phyloP scores from a whole-genome alignment of 1,140 invertebrate genomes.

The Trinorchestia longiramus region DNA sequence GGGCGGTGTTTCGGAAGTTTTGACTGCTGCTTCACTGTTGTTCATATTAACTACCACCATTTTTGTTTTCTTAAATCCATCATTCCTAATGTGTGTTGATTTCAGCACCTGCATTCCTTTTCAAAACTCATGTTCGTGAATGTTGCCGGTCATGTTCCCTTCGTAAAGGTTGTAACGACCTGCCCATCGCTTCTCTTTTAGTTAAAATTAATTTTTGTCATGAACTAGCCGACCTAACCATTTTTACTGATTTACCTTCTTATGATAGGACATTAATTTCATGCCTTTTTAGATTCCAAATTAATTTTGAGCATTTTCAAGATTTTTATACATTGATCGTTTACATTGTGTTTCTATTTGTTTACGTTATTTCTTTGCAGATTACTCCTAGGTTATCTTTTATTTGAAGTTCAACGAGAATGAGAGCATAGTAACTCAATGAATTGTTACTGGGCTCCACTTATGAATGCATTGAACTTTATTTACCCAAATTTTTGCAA shows the following conservation, averaged over 20 bases:
- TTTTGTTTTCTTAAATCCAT: slow-evolving; percentile 1
- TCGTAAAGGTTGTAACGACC: background rate
- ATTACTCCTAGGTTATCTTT: background rate
- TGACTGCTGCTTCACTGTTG: slow-evolving; percentile 41
- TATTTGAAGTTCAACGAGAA: background rate
- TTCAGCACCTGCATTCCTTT: slow-evolving; percentile 18
- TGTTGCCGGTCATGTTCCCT: background rate
- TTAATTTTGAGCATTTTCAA: background rate
- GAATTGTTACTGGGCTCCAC: background rate
- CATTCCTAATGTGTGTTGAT: slow-evolving; percentile 30
- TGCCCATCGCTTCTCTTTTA: background rate
- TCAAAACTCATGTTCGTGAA: background rate
- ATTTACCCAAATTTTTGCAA: background rate
- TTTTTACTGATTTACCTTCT: background rate
- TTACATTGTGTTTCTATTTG: slow-evolving; percentile 50
- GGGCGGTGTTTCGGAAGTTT: slow-evolving; percentile 41
- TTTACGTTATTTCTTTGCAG: slow-evolving; percentile 9
- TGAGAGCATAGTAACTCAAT: background rate
- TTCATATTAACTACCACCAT: slow-evolving; percentile 6
- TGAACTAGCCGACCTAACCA: background rate
- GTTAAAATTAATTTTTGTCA: background rate
- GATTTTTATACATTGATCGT: slow-evolving; percentile 12
- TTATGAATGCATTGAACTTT: background rate
- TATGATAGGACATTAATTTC: background rate
- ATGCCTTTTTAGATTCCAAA: background rate